Conservation (phyloP, 2,888 invertebrate species). For the Lasioglossum leucozonium region DNA sequence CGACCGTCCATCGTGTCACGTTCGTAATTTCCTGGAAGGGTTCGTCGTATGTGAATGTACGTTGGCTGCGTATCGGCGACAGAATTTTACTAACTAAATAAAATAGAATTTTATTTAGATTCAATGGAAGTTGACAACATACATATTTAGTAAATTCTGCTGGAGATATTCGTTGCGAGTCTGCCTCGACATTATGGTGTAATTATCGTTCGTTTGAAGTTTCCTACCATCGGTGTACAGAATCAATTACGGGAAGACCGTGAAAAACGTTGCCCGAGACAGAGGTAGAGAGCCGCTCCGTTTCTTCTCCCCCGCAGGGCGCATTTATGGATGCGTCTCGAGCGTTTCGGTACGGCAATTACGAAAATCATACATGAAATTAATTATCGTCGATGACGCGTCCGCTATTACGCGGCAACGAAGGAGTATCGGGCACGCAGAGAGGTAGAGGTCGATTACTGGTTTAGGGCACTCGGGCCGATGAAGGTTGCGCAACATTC, state of each 20-base stretch:
- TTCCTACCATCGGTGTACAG: neutral
- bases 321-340: neutral
- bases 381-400: neutral
- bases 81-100: too few relatives aligned
- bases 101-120: too few relatives aligned
- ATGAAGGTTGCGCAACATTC: slow-evolving; percentile 43
- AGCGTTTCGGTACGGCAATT: neutral
- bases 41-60: too few relatives aligned
- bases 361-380: neutral
- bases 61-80: too few relatives aligned
- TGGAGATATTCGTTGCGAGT: neutral
- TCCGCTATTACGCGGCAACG: neutral
- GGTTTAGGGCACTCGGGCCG: slow-evolving; percentile 12
- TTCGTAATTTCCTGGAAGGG: too few relatives aligned
- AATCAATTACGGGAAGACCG: neutral
- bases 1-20: neutral
- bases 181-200: neutral
- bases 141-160: neutral
- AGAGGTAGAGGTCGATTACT: slow-evolving; percentile 6
- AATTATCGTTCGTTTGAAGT: neutral
- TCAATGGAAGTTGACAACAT: too few relatives aligned
- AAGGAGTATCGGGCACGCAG: neutral
- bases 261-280: neutral
- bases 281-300: neutral
- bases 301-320: neutral